Evolutionary conservation across 2,113 vertebrate species (phyloP).

Genomic region (Oreochromis aureus): DNA sequence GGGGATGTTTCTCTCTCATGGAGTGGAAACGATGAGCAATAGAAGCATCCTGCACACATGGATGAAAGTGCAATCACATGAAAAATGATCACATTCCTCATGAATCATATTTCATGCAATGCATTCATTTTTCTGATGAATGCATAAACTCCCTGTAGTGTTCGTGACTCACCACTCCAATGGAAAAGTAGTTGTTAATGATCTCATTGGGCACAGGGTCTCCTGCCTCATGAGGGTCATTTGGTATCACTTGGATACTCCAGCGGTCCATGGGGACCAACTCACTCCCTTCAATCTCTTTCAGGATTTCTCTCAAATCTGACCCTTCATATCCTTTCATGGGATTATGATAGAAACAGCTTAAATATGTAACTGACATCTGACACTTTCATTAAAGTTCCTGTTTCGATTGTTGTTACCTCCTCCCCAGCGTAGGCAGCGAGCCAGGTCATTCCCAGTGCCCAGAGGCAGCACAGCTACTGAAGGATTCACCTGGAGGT

Average conservation of each 20-base stretch:
- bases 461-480: slow-evolving; percentile 81
- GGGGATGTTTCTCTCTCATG: slow-evolving; percentile 90
- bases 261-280: slow-evolving; percentile 83
- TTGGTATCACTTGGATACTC: slow-evolving; percentile 78
- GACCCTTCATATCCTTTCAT: slow-evolving; percentile 84
- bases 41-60: slow-evolving; percentile 80
- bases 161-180: slow-evolving; percentile 81
- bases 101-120: neutral
- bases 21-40: slow-evolving; percentile 91
- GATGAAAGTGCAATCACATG: neutral
- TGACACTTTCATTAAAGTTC: neutral
- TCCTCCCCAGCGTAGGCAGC: slow-evolving; percentile 89
- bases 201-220: slow-evolving; percentile 87
- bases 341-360: neutral
- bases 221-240: slow-evolving; percentile 70
- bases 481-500: slow-evolving; percentile 72
- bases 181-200: slow-evolving; percentile 93
- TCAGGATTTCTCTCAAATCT: slow-evolving; percentile 82
- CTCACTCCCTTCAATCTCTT: slow-evolving; percentile 77
- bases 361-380: neutral
- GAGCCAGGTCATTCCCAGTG: slow-evolving; percentile 81
- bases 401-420: slow-evolving; percentile 64
- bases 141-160: neutral
- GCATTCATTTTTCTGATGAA: neutral
- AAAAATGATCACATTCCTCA: neutral